Percentiles rank a stretch among this genome's conserved stretches.
Conservation (phyloP, 2,888 invertebrate genomes). For the Oscheius sp. region DNA sequence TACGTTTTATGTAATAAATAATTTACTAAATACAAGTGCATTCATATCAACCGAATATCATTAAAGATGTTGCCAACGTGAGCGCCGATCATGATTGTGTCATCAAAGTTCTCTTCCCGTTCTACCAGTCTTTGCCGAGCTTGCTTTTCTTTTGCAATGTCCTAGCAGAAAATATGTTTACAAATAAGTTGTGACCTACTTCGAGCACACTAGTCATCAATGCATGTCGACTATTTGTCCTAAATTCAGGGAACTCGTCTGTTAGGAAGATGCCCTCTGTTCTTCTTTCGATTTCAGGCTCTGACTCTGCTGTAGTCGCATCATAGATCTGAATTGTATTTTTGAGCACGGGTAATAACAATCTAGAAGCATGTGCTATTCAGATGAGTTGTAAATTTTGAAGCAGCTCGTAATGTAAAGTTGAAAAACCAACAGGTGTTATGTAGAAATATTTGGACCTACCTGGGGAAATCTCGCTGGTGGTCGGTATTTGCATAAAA, state of each 20-base stretch:
- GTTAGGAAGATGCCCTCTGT: too few species aligned
- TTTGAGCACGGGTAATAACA: too few species aligned
- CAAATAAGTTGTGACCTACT: too few species aligned
- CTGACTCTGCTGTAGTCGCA: too few species aligned
- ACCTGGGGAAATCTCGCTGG: background rate
- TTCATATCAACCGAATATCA: slow-evolving; percentile 10
- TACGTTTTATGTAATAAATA: background rate
- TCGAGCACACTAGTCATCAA: too few species aligned
- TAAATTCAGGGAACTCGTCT: too few species aligned
- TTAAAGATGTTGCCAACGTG: slow-evolving; percentile 12
- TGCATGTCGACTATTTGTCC: too few species aligned
- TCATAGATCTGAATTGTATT: too few species aligned
- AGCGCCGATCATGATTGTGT: background rate
- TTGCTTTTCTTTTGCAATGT: slow-evolving; percentile 10
- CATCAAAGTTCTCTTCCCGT: slow-evolving; percentile 17
- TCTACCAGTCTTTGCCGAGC: background rate
- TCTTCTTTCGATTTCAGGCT: too few species aligned
- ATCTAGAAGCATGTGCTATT: too few species aligned
- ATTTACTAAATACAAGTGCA: background rate
- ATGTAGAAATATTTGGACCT: too few species aligned
- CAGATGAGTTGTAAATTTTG: too few species aligned
- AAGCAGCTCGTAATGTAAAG: background rate
- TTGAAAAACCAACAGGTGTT: background rate
- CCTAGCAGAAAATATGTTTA: background rate
- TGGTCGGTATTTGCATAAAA: background rate